Evolutionary conservation across 2,113 vertebrate species (phyloP).

Genomic region (Mungos mungo): DNA sequence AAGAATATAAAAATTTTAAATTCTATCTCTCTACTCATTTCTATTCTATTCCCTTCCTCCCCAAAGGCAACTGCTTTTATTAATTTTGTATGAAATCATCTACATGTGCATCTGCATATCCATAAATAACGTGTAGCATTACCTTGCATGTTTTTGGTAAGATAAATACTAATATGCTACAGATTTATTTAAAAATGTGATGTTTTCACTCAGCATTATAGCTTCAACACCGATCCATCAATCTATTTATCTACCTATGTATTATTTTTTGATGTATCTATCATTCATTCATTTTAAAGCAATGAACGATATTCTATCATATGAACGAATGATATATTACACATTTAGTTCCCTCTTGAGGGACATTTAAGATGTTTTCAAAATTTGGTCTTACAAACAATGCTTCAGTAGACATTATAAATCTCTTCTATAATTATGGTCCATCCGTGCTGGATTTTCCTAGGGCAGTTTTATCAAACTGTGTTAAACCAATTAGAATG

Average conservation of each 20-base stretch:
- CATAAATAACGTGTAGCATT: neutral
- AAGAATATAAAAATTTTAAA: neutral
- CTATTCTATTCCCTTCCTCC: neutral
- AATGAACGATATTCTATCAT: neutral
- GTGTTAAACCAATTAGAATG: neutral
- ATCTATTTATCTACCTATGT: neutral
- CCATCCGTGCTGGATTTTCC: neutral
- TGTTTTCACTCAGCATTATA: neutral
- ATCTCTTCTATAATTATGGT: neutral
- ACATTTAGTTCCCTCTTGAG: neutral
- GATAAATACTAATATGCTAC: neutral
- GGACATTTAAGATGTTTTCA: neutral
- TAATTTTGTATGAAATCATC: neutral
- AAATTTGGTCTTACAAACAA: neutral
- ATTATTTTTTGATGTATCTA: neutral
- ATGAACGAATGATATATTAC: neutral
- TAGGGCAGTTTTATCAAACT: neutral
- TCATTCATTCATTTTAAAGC: neutral
- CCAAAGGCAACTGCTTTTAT: neutral
- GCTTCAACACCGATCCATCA: neutral
- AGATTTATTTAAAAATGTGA: neutral
- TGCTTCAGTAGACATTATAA: neutral
- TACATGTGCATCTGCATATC: neutral
- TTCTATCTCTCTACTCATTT: neutral
- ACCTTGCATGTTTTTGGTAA: neutral